Base-by-base conservation (phyloP, 2,888 invertebrate species). In the Tetranychus truncatus region DNA sequence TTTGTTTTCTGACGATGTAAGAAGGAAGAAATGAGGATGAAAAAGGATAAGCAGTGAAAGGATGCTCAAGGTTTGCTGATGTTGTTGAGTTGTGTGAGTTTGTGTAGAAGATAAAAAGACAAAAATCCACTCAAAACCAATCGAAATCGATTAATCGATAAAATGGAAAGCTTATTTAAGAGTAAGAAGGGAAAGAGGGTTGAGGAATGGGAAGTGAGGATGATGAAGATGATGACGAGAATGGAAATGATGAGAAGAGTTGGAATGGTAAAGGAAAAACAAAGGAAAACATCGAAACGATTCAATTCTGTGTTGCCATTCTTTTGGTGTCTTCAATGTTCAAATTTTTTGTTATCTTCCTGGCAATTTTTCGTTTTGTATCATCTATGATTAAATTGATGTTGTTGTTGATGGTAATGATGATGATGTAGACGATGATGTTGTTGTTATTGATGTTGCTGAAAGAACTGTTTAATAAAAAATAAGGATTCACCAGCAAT, bases 161-260 rank as follows among this genome's bases (percentile, higher is more conserved):
- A 69, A 69, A 69, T 69, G 69, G 69, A 69, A 69, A 69, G 69
- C n/a, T 24, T 24, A 69, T 69, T 69, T 24, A 69, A 69, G 69
- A 69, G 24, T 69, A 24, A 20, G 34, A 69, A 24, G 21, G 21
- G 67, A 67, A n/a, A n/a, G 67, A 67, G 67, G n/a, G 24, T 65
- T 9, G 67, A 67, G n/a, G 67, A 67, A n/a, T 21, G 67, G n/a
- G 67, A 67, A n/a, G n/a, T 8, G n/a, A 67, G 67, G 24, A 21
- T 21, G 67, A 67, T 9, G 24, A 21, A 67, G 67, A 67, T n/a
- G 24, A 21, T 8, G 67, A 67, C 6, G 24, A n/a, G 67, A 21
- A 21, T 9, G 18, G 67, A n/a, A 67, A 67, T 67, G 24, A 18
- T 21, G n/a, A 67, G 67, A 21, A n/a, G 2, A 18, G 66, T n/a